Base-by-base conservation (phyloP, 2,888 invertebrate species). In the Hypercompe scribonia region DNA sequence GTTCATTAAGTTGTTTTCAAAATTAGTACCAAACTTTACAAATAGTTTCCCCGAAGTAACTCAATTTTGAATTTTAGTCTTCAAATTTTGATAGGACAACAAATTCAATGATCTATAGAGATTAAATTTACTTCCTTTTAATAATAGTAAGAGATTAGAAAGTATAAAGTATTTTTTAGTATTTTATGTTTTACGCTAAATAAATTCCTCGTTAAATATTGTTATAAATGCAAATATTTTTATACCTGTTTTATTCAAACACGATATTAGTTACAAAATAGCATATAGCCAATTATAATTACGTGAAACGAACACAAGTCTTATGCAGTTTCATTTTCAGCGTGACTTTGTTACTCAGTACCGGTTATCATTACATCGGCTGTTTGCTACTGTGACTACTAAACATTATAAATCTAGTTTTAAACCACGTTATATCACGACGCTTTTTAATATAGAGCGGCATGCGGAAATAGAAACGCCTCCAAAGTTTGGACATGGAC, bases 381-480 rank as follows among this genome's bases (percentile, higher is more conserved):
- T 83, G 77, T 84, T 80, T 75, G 34, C 75, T 80, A 77, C 71
- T 77, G 76, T 78, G 79, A 85, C 83, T 80, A 72, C 70, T 76
- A 84, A 81, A 84, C 81, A 78, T 81, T 75, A 88, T 86, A 88
- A 88, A 84, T 83, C 81, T 77, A 73, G 81, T 77, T 81, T 78
- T 89, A 90, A 89, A 89, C 89, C 88, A 89, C 88, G 81, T 83
- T 79, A 76, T 83, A 86, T 86, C 80, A 82, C 82, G 80, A 84
- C 86, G 81, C 78, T 84, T 81, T 82, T 81, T 84, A 83, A 83
- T 81, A 76, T 83, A 79, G 81, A 80, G 78, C 82, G 86, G 84
- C 79, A 90, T 90, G 89, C 91, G 92, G 92, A 92, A 91, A 90
- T 87, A 89, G 82, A 85, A 73, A 78, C 80, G 76, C 80, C 78